Conservation (phyloP, 2,113 vertebrate genomes). For the Coryphaenoides rupestris region DNA sequence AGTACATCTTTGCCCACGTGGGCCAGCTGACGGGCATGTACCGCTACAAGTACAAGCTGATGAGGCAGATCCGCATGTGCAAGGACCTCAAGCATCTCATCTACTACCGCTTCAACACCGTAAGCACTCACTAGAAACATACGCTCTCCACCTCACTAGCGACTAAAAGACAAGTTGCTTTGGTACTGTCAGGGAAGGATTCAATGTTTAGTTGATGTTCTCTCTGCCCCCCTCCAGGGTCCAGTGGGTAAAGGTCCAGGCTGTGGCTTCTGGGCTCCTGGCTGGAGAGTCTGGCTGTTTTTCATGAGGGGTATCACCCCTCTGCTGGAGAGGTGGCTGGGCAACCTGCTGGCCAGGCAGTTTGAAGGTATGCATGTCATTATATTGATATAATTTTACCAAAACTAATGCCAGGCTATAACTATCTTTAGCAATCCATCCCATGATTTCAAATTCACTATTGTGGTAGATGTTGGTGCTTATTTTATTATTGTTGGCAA, state of each 20-base stretch:
- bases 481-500: neutral
- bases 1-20: slow-evolving; percentile 98
- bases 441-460: no score
- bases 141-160: no score
- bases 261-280: slow-evolving; percentile 98
- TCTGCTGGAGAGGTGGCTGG: slow-evolving; percentile 93
- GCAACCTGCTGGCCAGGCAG: slow-evolving; percentile 96
- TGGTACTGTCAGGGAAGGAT: neutral
- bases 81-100: slow-evolving; percentile 98
- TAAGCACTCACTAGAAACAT: slow-evolving; percentile 58
- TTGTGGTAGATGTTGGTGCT: no score
- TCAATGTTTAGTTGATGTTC: slow-evolving; percentile 1
- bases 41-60: slow-evolving; percentile 98
- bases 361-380: slow-evolving; percentile 94
- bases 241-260: slow-evolving; percentile 98
- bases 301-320: slow-evolving; percentile 99
- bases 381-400: neutral
- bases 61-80: slow-evolving; percentile 99
- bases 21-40: slow-evolving; percentile 99
- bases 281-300: slow-evolving; percentile 99
- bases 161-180: no score
- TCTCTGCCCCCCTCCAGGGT: slow-evolving; percentile 70
- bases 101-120: slow-evolving; percentile 98
- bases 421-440: no score
- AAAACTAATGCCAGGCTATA: neutral